Base-by-base conservation (phyloP, 2,113 vertebrate species). In the Desmodus rotundus region DNA sequence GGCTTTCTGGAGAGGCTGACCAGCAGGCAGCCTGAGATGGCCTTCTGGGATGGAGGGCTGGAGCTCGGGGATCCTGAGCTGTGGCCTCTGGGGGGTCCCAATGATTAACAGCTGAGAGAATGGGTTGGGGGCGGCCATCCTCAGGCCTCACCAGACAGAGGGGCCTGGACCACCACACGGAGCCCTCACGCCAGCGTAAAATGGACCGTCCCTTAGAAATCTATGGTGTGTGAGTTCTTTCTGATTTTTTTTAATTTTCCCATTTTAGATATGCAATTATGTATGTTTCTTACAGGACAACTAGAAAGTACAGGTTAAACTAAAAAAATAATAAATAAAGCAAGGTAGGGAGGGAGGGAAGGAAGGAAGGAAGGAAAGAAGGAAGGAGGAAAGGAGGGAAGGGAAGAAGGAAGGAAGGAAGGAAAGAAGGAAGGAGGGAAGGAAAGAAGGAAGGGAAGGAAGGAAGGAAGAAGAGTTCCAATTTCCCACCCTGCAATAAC, bases 331-430 rank as follows among this genome's bases (percentile, higher is more conserved):
- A 26, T 43, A 36, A 3, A 36, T 8, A 6, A 2, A 16, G 20
- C 0, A 0, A 10, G 14, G 2, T 16, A 36, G 41, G 8, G 8
- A 56, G 19, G 10, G 11, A 41, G 1, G 5, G 1, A 16, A 77
- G 31, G 12, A 2, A n/a, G 8, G 19, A 13, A 54, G 8, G 17
- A 4, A 13, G 16, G 24, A 8, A 10, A 28, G n/a, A 10, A n/a
- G 0, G 9, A 2, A 17, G 11, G 68, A 8, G 4, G 10, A 20
- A 4, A 41, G 1, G 3, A 16, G 7, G 24, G 65, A 89, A 73
- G 85, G 4, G 17, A 52, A n/a, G n/a, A n/a, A n/a, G 1, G 31
- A n/a, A 19, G 12, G 7, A 41, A 6, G 9, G 16, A 41, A 0
- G 6, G 1, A 24, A 63, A 31, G 12, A 2, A n/a, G 13, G 17